A percentile compares a stretch with the other conserved stretches of the same genome.
phyloP scores from a whole-genome alignment of 2,888 invertebrate species.

The Hyppa rectilinea region DNA sequence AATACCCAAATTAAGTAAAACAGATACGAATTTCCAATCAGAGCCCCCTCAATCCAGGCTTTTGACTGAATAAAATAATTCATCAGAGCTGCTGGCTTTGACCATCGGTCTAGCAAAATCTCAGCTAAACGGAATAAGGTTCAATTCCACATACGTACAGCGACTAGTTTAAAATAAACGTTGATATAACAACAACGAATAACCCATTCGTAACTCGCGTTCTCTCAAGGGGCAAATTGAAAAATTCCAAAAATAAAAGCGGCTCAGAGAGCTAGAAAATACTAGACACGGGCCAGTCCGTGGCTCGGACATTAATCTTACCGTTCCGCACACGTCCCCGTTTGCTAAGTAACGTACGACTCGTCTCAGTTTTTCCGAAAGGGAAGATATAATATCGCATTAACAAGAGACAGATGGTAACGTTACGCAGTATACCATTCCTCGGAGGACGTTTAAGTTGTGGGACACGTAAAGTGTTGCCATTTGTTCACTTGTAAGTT shows the following conservation, averaged over 20 bases:
- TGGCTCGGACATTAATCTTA: constrained; percentile 71
- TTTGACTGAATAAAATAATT: constrained; percentile 52
- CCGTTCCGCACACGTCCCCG: constrained; percentile 69
- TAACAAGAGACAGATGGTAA: constrained; percentile 82
- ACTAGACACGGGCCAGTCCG: constrained; percentile 67
- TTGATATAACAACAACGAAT: constrained; percentile 68
- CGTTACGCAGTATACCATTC: constrained; percentile 85
- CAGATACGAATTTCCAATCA: constrained; percentile 42
- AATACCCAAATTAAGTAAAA: constrained; percentile 21
- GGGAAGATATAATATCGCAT: constrained; percentile 80
- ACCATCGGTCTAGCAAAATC: constrained; percentile 26
- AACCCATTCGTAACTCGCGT: constrained; percentile 75
- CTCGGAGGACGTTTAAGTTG: constrained; percentile 84
- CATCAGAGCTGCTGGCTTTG: constrained; percentile 40
- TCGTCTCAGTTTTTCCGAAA: constrained; percentile 71
- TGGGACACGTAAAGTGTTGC: constrained; percentile 86
- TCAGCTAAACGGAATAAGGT: constrained; percentile 27
- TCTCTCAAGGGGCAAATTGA: constrained; percentile 80
- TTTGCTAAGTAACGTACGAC: constrained; percentile 72
- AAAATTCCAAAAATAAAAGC: constrained; percentile 78
- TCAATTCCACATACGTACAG: constrained; percentile 32
- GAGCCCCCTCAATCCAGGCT: constrained; percentile 29
- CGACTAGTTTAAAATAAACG: constrained; percentile 45
- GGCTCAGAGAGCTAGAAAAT: constrained; percentile 72
- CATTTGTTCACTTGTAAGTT: constrained; percentile 85